Evolutionary conservation across 2,888 invertebrate genomes (phyloP).

Genomic region (Epicampocera succincta): DNA sequence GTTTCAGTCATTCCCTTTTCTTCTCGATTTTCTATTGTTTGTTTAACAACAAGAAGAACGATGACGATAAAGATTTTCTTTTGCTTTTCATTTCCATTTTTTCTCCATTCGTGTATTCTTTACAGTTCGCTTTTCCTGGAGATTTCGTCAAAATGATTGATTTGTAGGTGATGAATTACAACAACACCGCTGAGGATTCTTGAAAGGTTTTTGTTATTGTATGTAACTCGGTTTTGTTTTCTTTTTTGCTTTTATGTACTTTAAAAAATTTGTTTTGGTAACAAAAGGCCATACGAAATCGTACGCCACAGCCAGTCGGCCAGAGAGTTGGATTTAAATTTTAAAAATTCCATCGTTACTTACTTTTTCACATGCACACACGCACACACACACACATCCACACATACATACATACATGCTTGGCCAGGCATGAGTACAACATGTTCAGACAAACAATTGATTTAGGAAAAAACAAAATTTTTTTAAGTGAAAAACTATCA

Average conservation of each 20-base stretch:
- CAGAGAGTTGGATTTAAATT: neutral
- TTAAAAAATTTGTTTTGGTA: constrained; percentile 14
- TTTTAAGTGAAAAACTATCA: constrained; percentile 34
- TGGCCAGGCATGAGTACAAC: too few species aligned
- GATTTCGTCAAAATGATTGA: constrained; percentile 80
- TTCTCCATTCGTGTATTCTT: constrained; percentile 49
- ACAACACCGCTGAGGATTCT: constrained; percentile 72
- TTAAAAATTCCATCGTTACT: constrained; percentile 50
- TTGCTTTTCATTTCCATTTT: constrained; percentile 50
- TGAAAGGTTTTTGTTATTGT: neutral
- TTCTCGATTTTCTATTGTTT: constrained; percentile 54
- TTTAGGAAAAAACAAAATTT: neutral
- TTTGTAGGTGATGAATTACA: constrained; percentile 80
- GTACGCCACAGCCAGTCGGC: constrained; percentile 26
- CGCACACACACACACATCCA: neutral
- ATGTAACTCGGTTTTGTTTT: constrained; percentile 9
- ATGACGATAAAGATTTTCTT: constrained; percentile 59
- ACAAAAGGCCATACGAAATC: constrained; percentile 50
- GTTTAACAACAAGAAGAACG: constrained; percentile 49
- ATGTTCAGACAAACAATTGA: neutral
- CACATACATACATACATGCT: neutral
- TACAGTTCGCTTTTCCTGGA: constrained; percentile 67
- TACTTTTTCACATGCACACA: too few species aligned
- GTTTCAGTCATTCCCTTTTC: constrained; percentile 24
- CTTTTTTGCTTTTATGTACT: neutral